Evolutionary conservation across 2,797 vertebrate species (phyloP).

Genomic region (Intellagama lesueurii): DNA sequence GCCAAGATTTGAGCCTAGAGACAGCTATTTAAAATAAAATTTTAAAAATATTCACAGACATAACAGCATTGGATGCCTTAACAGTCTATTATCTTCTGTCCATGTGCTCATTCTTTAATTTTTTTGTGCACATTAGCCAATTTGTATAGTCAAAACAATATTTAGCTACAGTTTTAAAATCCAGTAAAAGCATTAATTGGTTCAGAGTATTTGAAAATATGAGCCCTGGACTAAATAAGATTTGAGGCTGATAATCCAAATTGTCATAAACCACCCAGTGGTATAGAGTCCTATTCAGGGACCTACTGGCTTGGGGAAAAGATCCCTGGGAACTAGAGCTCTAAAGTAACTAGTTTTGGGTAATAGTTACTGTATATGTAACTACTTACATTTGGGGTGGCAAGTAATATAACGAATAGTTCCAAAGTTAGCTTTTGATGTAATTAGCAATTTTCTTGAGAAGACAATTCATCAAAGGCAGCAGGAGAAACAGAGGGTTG

Average conservation of each 20-base stretch:
- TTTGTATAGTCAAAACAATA: constrained; percentile 37
- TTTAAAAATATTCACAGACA: not conserved
- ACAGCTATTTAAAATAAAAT: constrained; percentile 65
- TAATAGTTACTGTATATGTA: too few species aligned
- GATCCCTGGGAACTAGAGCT: not conserved
- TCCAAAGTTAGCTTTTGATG: too few species aligned
- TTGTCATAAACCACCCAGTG: constrained; percentile 24
- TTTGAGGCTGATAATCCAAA: constrained; percentile 54
- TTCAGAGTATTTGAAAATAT: constrained; percentile 40
- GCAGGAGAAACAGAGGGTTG: too few species aligned
- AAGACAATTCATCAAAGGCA: too few species aligned
- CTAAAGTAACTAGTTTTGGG: too few species aligned
- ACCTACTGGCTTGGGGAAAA: not conserved
- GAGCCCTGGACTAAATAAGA: constrained; percentile 48
- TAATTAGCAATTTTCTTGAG: too few species aligned
- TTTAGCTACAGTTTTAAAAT: constrained; percentile 50
- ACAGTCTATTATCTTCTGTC: constrained; percentile 72
- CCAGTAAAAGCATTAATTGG: constrained; percentile 37
- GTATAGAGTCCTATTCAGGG: not conserved
- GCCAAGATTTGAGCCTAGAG: constrained; percentile 70
- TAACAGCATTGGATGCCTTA: constrained; percentile 76
- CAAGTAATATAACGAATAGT: too few species aligned
- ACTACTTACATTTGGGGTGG: too few species aligned
- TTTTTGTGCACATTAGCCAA: constrained; percentile 58
- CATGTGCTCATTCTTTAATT: constrained; percentile 63